These are phyloP conservation scores for Hybos culiciformis DNA, from an alignment of 2,888 invertebrate species.

Conservation along the genomic window DNA sequence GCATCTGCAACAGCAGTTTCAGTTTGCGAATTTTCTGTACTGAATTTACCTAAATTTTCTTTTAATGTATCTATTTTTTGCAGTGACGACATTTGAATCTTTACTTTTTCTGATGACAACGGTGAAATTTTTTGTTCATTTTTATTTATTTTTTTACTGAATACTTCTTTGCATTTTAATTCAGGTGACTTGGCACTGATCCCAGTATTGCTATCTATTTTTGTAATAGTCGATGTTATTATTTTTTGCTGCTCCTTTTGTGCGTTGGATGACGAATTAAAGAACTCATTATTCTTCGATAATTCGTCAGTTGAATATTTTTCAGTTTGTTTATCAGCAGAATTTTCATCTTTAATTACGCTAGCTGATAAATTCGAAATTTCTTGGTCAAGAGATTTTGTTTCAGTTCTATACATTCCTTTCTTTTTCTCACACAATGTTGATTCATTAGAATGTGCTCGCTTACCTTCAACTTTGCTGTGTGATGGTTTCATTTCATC, in stretches of 20 bases:
- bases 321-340: too few species aligned
- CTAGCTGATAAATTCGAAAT: conserved; percentile 16
- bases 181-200: conserved; percentile 34
- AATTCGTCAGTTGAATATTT: conserved; percentile 19
- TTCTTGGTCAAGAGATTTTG: too few species aligned
- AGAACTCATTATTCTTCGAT: too few species aligned
- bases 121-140: background rate
- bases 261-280: too few species aligned
- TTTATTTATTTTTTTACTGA: conserved; percentile 9
- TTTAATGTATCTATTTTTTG: conserved; percentile 2
- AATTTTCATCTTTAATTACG: too few species aligned
- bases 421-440: conserved; percentile 9
- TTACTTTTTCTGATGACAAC: background rate
- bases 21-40: background rate
- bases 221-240: conserved; percentile 22
- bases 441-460: conserved; percentile 17
- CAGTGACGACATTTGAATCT: background rate
- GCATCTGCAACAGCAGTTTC: background rate
- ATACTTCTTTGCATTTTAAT: conserved; percentile 16
- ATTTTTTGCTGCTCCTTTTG: conserved; percentile 11
- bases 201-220: conserved; percentile 35
- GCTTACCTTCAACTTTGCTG: conserved; percentile 5
- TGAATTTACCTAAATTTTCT: background rate
- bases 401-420: conserved; percentile 2
- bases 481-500: conserved; percentile 11